Evolutionary conservation across 2,113 vertebrate genomes (phyloP).

Genomic region (Heliornis fulica): DNA sequence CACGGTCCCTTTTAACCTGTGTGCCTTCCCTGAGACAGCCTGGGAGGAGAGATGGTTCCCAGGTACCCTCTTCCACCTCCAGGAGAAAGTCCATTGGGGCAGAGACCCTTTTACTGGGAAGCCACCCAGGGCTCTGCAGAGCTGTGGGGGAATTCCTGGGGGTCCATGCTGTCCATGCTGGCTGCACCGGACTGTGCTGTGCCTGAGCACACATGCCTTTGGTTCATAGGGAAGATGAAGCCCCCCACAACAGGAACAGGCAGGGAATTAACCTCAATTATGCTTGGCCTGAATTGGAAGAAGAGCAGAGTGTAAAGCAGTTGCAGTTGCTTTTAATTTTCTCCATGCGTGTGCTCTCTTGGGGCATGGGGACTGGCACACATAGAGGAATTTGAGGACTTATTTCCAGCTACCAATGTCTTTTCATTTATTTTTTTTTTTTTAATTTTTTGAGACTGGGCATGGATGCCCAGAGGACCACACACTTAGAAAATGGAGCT

Average conservation of each 20-base stretch:
- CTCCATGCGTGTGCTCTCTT: background rate
- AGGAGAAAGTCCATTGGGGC: background rate
- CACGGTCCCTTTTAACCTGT: background rate
- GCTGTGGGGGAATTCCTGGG: rapidly evolving
- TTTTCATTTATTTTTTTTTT: background rate
- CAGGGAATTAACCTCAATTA: slow-evolving; percentile 37
- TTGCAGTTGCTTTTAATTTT: slow-evolving; percentile 54
- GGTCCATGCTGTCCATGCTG: rapidly evolving
- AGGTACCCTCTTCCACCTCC: background rate
- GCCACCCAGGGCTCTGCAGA: background rate
- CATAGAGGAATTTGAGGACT: slow-evolving; percentile 26
- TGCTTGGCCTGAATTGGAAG: slow-evolving; percentile 13
- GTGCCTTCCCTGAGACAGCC: background rate
- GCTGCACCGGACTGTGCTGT: rapidly evolving
- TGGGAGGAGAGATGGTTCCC: background rate
- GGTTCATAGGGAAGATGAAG: background rate
- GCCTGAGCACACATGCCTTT: background rate
- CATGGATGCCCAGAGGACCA: slow-evolving; percentile 53
- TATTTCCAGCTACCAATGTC: slow-evolving; percentile 19
- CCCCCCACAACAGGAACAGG: background rate
- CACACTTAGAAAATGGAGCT: slow-evolving; percentile 20
- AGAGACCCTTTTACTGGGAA: background rate
- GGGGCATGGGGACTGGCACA: slow-evolving; percentile 54
- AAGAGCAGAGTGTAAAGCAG: slow-evolving; percentile 1
- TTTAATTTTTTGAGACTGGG: background rate